Conservation (phyloP, 2,888 invertebrate genomes). For the Acleris laterana region DNA sequence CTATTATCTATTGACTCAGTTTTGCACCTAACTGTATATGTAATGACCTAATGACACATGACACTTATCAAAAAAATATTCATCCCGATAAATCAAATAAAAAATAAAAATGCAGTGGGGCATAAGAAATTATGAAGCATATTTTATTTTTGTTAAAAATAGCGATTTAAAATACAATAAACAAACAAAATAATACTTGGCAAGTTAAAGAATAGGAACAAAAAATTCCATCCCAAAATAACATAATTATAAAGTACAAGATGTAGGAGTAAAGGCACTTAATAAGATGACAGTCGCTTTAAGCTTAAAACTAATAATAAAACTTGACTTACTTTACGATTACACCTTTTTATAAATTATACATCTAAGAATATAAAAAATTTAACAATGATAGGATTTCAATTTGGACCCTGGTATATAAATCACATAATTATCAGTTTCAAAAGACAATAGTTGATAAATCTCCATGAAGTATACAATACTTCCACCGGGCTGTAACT, state of each 20-base stretch:
- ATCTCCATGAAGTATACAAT: too few species aligned
- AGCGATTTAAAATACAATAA: background rate
- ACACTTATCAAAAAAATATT: too few species aligned
- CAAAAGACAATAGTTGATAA: background rate
- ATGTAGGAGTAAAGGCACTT: too few species aligned
- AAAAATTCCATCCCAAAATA: too few species aligned
- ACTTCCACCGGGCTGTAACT: too few species aligned
- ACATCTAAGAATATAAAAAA: background rate
- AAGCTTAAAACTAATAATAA: conserved; percentile 7
- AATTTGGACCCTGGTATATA: conserved; percentile 1
- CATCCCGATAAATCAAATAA: too few species aligned
- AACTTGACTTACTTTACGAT: too few species aligned
- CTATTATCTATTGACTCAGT: too few species aligned
- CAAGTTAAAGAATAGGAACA: background rate
- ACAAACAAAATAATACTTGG: background rate
- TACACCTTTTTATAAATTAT: too few species aligned
- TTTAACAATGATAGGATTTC: background rate
- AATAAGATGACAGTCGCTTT: background rate
- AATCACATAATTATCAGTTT: background rate
- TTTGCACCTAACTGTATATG: too few species aligned
- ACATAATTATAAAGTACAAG: too few species aligned
- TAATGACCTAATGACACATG: too few species aligned
- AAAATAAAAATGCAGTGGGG: background rate
- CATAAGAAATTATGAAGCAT: background rate
- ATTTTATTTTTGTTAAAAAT: conserved; percentile 2